These are phyloP conservation scores for Pteropus alecto DNA, from an alignment of 2,113 vertebrate species.

Conservation along the genomic window DNA sequence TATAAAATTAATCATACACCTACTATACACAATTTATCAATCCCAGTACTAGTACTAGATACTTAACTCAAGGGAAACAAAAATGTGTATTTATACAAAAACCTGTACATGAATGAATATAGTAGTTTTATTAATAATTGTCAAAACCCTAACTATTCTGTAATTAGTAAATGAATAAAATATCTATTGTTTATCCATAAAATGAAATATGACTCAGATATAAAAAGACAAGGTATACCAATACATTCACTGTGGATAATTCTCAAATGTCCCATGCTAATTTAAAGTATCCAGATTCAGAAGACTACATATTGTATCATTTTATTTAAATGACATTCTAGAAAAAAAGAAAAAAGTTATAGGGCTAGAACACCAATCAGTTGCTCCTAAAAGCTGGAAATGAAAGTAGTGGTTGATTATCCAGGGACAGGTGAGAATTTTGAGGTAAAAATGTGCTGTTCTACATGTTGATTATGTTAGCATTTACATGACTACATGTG, in stretches of 20 bases:
- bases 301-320: neutral
- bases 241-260: neutral
- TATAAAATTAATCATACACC: no score
- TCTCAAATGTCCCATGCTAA: neutral
- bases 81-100: neutral
- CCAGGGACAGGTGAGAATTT: neutral
- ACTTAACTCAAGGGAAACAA: neutral
- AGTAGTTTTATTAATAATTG: neutral
- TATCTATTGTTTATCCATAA: neutral
- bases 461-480: neutral
- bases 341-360: no score
- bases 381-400: rapidly evolving
- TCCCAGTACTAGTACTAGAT: neutral
- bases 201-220: neutral
- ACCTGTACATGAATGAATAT: neutral
- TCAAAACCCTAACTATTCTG: neutral
- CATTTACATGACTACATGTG: neutral
- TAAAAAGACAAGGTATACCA: neutral
- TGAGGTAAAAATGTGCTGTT: neutral
- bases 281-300: neutral
- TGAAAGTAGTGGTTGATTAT: no score
- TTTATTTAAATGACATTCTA: neutral
- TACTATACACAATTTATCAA: neutral
- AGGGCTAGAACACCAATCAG: neutral
- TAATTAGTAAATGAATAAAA: neutral